phyloP scores from a whole-genome alignment of 2,888 invertebrate species.

The Podabrus alpinus region DNA sequence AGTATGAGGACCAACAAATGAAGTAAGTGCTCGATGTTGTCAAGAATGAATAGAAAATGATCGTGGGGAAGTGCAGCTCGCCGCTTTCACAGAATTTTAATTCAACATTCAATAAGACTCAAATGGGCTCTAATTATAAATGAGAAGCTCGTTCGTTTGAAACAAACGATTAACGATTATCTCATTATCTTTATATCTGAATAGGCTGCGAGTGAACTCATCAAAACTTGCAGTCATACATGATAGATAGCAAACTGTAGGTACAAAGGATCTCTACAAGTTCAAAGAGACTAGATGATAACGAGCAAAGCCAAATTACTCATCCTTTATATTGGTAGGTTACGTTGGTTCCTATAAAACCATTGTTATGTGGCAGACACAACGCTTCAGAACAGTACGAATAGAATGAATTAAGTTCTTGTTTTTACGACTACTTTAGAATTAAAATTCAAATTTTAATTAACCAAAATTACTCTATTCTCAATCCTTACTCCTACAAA shows the following conservation, averaged over 20 bases:
- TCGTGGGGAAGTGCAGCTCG: constrained; percentile 46
- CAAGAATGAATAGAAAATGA: constrained; percentile 52
- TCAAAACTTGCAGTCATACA: constrained; percentile 42
- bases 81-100: constrained; percentile 40
- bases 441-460: neutral
- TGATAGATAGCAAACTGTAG: constrained; percentile 37
- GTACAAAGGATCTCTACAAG: constrained; percentile 42
- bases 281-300: constrained; percentile 51
- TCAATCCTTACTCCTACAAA: neutral
- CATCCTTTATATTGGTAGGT: constrained; percentile 49
- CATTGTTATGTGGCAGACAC: constrained; percentile 43
- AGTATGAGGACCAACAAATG: constrained; percentile 51
- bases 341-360: constrained; percentile 47
- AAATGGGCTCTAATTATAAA: constrained; percentile 39
- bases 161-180: constrained; percentile 43
- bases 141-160: constrained; percentile 37
- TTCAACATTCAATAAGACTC: constrained; percentile 39
- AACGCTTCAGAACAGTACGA: constrained; percentile 28
- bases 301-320: constrained; percentile 50
- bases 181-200: constrained; percentile 42
- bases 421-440: constrained; percentile 18
- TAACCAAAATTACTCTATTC: neutral
- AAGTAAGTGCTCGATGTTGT: constrained; percentile 48
- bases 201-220: constrained; percentile 35
- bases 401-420: constrained; percentile 28